A percentile compares a stretch with the other conserved stretches of the same genome.
phyloP scores from a whole-genome alignment of 2,888 invertebrate species.

The Vannuccia rotundouncinata region DNA sequence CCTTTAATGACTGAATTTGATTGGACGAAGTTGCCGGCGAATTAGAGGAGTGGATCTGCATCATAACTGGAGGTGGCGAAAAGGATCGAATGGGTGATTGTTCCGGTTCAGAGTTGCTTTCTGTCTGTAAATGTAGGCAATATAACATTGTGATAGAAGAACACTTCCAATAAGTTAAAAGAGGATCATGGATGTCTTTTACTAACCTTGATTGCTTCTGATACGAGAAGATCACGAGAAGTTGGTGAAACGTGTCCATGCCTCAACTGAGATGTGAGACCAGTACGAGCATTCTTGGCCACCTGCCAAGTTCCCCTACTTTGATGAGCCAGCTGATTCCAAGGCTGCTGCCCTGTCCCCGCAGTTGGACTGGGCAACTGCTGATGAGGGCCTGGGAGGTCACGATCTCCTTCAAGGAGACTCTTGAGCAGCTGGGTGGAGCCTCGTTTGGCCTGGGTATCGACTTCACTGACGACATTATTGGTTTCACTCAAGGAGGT shows the following conservation, averaged over 20 bases:
- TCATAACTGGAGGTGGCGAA: not conserved
- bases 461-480: no score
- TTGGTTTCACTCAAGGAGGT: not conserved
- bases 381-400: not conserved
- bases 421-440: slow-evolving; percentile 6
- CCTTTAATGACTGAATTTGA: not conserved
- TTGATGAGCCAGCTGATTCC: slow-evolving; percentile 1
- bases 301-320: slow-evolving; percentile 12
- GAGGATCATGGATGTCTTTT: no score
- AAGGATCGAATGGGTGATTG: no score
- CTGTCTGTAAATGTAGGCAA: no score
- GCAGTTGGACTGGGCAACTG: not conserved
- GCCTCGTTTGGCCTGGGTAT: not conserved
- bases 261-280: no score
- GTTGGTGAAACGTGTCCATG: no score
- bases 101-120: no score
- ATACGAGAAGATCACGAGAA: no score
- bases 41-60: not conserved
- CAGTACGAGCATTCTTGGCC: slow-evolving; percentile 1
- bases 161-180: no score
- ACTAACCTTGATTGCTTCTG: no score
- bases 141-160: no score
- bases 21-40: no score
- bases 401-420: not conserved
- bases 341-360: not conserved